phyloP scores from a whole-genome alignment of 2,113 vertebrate species.

The Lycaon pictus region DNA sequence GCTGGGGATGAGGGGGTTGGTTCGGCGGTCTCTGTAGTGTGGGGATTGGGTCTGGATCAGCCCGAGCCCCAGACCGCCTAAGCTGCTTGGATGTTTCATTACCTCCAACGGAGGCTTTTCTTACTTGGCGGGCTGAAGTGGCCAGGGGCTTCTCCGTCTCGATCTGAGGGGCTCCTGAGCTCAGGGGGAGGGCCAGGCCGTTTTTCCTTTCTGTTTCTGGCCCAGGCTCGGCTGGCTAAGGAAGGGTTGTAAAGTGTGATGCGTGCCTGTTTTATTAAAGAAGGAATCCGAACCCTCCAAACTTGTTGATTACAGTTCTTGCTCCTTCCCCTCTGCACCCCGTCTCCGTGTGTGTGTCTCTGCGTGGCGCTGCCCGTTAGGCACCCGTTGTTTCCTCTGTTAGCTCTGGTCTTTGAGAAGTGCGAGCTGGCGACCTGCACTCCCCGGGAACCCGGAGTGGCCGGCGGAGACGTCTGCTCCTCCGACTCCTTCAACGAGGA shows the following conservation, averaged over 20 bases:
- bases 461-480: conserved; percentile 97
- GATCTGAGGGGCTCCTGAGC: conserved; percentile 50
- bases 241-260: conserved; percentile 70
- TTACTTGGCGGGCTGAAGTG: conserved; percentile 51
- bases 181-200: conserved; percentile 48
- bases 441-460: conserved; percentile 96
- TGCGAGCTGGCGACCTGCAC: conserved; percentile 99
- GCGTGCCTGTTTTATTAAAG: conserved; percentile 78
- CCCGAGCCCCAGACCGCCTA: not conserved
- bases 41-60: conserved; percentile 38
- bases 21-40: conserved; percentile 3
- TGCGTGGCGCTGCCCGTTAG: conserved; percentile 92
- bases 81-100: not conserved
- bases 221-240: conserved; percentile 64
- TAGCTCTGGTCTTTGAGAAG: conserved; percentile 99
- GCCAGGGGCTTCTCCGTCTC: conserved; percentile 25
- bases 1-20: not conserved
- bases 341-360: conserved; percentile 85
- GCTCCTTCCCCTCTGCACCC: conserved; percentile 82
- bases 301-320: conserved; percentile 89
- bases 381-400: conserved; percentile 99
- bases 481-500: conserved; percentile 99
- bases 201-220: conserved; percentile 78
- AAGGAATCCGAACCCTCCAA: conserved; percentile 78
- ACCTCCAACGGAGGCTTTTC: not conserved